phyloP scores from a whole-genome alignment of 2,797 vertebrate species.

The Cynopterus sphinx region DNA sequence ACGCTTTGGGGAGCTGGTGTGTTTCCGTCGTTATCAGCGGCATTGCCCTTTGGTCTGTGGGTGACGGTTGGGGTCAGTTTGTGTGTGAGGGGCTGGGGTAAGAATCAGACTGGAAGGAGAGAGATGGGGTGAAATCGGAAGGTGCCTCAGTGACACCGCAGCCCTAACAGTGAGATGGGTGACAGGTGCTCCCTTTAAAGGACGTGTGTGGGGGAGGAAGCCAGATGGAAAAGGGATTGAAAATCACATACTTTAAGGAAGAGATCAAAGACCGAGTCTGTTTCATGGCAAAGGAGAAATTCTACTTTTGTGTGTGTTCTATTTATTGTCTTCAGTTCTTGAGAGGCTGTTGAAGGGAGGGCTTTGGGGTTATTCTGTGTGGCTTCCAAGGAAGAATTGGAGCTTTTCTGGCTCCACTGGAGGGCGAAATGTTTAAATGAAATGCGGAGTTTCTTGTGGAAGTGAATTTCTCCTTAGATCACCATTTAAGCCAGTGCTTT shows the following conservation, averaged over 20 bases:
- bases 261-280: not conserved
- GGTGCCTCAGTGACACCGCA: not conserved
- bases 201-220: not conserved
- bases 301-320: not conserved
- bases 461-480: not conserved
- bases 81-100: not conserved
- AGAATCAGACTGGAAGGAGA: not conserved
- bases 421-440: not conserved
- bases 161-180: not conserved
- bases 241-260: not conserved
- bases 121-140: not conserved
- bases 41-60: not conserved
- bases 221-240: not conserved
- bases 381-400: not conserved
- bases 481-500: not conserved
- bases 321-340: not conserved
- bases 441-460: not conserved
- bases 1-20: slow-evolving; percentile 46
- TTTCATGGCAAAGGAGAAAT: not conserved
- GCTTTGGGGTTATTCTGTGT: not conserved
- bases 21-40: not conserved
- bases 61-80: not conserved
- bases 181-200: not conserved
- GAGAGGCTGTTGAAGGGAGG: not conserved
- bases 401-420: not conserved